Base-by-base conservation (phyloP, 2,888 invertebrate species). In the Lacanobia wlatinum region DNA sequence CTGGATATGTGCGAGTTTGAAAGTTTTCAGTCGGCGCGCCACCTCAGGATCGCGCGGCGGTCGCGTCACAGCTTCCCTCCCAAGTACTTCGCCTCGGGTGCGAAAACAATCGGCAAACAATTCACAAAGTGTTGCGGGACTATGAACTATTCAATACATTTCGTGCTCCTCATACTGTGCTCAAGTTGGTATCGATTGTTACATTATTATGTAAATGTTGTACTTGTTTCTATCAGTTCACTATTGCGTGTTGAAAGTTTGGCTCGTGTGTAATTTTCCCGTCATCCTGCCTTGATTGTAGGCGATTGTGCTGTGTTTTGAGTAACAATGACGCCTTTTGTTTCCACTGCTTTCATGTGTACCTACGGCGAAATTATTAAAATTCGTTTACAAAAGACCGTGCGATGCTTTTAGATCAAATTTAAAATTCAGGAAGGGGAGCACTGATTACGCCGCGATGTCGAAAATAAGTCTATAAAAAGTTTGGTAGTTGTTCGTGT, bases 131-230 rank as follows among this genome's bases (percentile, higher is more conserved):
- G 83, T 87, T 77, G 61, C 76, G 78, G 84, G 78, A 88, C 80
- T 82, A 95, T 95, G 95, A 89, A 93, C 90, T 92, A 90, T 88
- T 89, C 93, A 70, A 88, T 87, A 77, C 88, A 92, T 80, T 90
- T 94, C 81, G 91, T 93, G 90, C 84, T 94, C 76, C 90, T 94
- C 74, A 90, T 95, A 87, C 84, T 94, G 82, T 93, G 92, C 85
- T 90, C 94, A 87, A 94, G 95, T 95, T 90, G 76, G 94, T 94
- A 94, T 91, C 71, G 79, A 86, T 88, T 86, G 64, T 82, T 85
- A 65, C 70, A 71, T 71, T 78, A 59, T 62, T 76, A 81, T 75
- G 78, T 83, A 82, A 81, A 87, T 88, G 75, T 84, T 82, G 69
- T 87, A 76, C 68, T 83, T 64, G 75, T 82, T 79, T 79, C 71